Evolutionary conservation across 2,888 invertebrate genomes (phyloP), one percentile per base, ranked within the genome.

Genomic region (Agrochola macilenta): DNA sequence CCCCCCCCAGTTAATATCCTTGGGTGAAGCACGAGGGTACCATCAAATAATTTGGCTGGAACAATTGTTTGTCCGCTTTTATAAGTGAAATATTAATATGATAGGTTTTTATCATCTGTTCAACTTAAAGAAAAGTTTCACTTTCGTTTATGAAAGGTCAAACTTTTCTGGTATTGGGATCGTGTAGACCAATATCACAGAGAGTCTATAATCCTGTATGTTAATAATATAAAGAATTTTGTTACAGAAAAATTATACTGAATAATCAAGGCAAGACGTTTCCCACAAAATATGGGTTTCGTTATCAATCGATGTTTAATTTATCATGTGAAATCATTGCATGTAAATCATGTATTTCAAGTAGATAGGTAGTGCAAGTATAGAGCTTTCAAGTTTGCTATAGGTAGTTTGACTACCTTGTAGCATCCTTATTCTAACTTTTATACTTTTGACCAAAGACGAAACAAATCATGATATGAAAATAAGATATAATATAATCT

Each of bases 41-140:
- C 74, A 86, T 82, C 78, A 81, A 88, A 78, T 82, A 77, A 84
- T 74, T 82, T 54, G 17, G 43, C 35, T 58, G 63, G 64, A 86
- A 73, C 72, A 74, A 84, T 73, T 77, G 82, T 81, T 84, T 73
- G 72, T 74, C 46, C 74, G 35, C 68, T 79, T 30, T 30, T 77
- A 69, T 84, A 63, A 49, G 46, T 23, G 54, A 83, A 76, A 69
- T 76, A 72, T 65, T 76, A 63, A 61, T 66, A 58, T 23, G 17
- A 20, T 11, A 35, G 52, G 1, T 35, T 71, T 61, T 77, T 70
- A 64, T 57, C n/a, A 5, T 12, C 9, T 17, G n/a, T 35, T 35
- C 61, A 1, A 14, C n/a, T n/a, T 20, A 35, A 20, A 17, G n/a
- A 17, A 43, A 54, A 64, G 8, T 60, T 61, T 60, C 46, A 26